A percentile compares a stretch with the other conserved stretches of the same genome.
phyloP scores from a whole-genome alignment of 2,888 invertebrate species.

The Drosophila kuntzei region DNA sequence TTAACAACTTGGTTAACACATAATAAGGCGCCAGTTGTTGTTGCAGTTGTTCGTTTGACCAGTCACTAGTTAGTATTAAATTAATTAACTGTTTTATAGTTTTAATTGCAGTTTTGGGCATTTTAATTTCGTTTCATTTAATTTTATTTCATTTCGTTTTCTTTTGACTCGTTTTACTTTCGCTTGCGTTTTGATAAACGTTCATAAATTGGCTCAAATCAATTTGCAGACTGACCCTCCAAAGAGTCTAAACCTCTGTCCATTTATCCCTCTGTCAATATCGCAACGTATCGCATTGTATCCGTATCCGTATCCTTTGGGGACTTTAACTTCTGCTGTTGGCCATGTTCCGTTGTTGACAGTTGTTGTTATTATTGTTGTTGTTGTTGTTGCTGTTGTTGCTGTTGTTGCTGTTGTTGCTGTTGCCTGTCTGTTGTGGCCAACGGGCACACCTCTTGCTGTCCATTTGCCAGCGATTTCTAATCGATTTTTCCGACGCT shows the following conservation, averaged over 20 bases:
- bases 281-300: constrained; percentile 4
- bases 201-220: constrained; percentile 53
- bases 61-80: constrained; percentile 58
- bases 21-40: constrained; percentile 51
- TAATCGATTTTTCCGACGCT: constrained; percentile 76
- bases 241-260: neutral
- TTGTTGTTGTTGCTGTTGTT: constrained; percentile 25
- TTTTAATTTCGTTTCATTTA: constrained; percentile 33
- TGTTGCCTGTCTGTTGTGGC: constrained; percentile 51
- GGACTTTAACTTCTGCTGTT: constrained; percentile 6
- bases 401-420: constrained; percentile 50
- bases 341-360: constrained; percentile 34
- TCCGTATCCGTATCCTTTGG: constrained; percentile 43
- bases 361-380: constrained; percentile 22
- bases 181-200: constrained; percentile 60
- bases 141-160: constrained; percentile 3
- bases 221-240: constrained; percentile 29
- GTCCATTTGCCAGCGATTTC: constrained; percentile 80
- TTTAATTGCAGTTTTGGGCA: constrained; percentile 71
- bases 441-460: constrained; percentile 77
- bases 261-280: constrained; percentile 40
- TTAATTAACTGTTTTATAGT: constrained; percentile 73
- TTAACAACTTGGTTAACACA: constrained; percentile 76
- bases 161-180: constrained; percentile 52
- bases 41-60: constrained; percentile 17